Conservation (phyloP, 1,140 invertebrate genomes). For the Conus ventricosus region DNA sequence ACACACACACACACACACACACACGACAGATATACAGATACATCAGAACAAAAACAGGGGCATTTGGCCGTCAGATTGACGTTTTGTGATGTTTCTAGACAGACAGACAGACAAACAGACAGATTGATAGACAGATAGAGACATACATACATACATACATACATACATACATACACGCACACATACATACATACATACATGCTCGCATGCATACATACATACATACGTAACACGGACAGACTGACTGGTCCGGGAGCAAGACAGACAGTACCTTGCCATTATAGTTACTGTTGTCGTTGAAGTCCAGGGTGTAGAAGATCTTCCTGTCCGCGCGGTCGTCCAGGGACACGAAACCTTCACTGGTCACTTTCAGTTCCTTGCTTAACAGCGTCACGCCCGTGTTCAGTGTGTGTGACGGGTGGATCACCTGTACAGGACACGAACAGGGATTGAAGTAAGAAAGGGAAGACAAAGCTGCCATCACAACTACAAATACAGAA, state of each 20-base stretch:
- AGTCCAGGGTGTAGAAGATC: constrained; percentile 41
- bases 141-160: neutral
- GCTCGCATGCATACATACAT: neutral
- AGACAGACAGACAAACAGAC: too few species aligned
- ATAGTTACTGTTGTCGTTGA: constrained; percentile 23
- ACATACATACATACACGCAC: neutral
- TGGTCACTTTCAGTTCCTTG: neutral
- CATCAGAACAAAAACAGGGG: too few species aligned
- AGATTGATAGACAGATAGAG: too few species aligned
- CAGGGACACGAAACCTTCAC: constrained; percentile 21
- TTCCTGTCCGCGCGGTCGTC: constrained; percentile 31
- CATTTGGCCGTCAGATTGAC: too few species aligned
- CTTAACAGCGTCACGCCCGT: neutral
- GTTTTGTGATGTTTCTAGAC: too few species aligned
- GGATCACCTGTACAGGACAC: constrained; percentile 28
- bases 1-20: neutral
- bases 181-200: neutral
- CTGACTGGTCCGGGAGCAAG: too few species aligned
- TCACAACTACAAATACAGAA: too few species aligned
- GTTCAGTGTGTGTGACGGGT: constrained; percentile 39
- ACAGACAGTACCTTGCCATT: constrained; percentile 18
- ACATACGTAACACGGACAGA: neutral
- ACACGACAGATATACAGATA: too few species aligned
- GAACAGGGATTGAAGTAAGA: neutral
- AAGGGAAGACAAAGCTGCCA: too few species aligned